Base-by-base conservation (phyloP, 2,113 vertebrate species). In the Dipodomys merriami region DNA sequence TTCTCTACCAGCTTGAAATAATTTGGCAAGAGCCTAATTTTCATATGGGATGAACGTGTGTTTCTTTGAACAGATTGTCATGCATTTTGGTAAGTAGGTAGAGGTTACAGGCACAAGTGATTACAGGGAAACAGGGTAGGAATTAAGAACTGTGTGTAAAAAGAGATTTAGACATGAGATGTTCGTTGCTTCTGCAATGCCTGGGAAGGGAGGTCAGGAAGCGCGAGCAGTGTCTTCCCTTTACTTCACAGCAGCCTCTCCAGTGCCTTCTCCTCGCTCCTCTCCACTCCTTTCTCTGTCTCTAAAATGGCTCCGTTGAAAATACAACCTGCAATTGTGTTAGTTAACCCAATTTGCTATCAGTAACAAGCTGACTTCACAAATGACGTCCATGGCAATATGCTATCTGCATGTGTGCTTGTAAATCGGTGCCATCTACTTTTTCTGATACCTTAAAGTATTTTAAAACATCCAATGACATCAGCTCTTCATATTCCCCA, bases 1-100 rank as follows among this genome's bases (percentile, higher is more conserved):
- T 65, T 94, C 65, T 83, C 33, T 30, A 19, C 29, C 49, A 78
- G 83, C 86, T 65, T 94, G 95, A 65, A 92, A 88, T 12, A 29
- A 74, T 62, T 68, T 78, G 95, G 71, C 86, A 80, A 83, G 73
- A 53, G 76, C 83, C 39, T 88, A 0, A n/a, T 74, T 93, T 95
- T 86, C 49, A 69, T 67, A n/a, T 25, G 53, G 77, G 80, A 86
- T 95, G 69, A 72, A 83, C 65, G 83, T 30, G 68, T 35, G 18
- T 53, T 88, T 72, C 82, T 72, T 57, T n/a, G 91, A 96, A 88
- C 92, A 96, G 95, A 94, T 93, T 91, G 67, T 78, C 95, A 94
- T 84, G 86, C 83, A 79, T 93, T 92, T 96, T 44, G 60, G 86
- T 92, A 46, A 60, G 71, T 88, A 83, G 91, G 83, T 46, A 71